Percentiles rank a stretch among this genome's conserved stretches.
Conservation (phyloP, 92 coral and sea anemone genomes). For the Actinostola sp. region DNA sequence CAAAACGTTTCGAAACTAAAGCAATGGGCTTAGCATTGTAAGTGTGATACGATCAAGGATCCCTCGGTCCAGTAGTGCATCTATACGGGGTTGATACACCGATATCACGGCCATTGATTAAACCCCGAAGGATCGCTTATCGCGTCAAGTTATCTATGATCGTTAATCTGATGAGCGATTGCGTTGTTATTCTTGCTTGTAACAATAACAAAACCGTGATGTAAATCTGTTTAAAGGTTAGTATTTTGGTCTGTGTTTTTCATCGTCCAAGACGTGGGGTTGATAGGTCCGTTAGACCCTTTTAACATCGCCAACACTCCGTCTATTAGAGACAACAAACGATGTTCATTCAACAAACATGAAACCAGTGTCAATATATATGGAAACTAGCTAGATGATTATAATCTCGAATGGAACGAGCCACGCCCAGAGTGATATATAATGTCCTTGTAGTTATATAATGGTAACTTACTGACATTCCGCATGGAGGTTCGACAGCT, state of each 20-base stretch:
- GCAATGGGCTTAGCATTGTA: background rate
- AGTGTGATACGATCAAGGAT: background rate
- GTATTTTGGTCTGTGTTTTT: constrained; percentile 5
- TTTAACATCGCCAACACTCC: background rate
- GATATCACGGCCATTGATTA: too few species aligned
- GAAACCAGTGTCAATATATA: too few species aligned
- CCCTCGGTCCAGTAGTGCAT: too few species aligned
- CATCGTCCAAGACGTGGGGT: background rate
- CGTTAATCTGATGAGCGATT: background rate
- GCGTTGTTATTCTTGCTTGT: background rate
- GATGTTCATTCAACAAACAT: too few species aligned
- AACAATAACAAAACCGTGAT: background rate
- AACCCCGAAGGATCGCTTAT: background rate
- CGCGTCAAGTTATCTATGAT: background rate
- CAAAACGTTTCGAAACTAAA: background rate
- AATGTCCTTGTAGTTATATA: too few species aligned
- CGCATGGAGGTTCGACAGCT: too few species aligned
- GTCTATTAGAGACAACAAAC: background rate
- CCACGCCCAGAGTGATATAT: too few species aligned
- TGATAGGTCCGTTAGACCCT: constrained; percentile 5
- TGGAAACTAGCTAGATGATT: too few species aligned
- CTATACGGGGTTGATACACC: too few species aligned
- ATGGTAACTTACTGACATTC: too few species aligned
- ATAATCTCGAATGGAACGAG: too few species aligned
- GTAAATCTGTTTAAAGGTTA: constrained; percentile 9